Conservation (phyloP, 2,113 vertebrate species). For the Anolis carolinensis region DNA sequence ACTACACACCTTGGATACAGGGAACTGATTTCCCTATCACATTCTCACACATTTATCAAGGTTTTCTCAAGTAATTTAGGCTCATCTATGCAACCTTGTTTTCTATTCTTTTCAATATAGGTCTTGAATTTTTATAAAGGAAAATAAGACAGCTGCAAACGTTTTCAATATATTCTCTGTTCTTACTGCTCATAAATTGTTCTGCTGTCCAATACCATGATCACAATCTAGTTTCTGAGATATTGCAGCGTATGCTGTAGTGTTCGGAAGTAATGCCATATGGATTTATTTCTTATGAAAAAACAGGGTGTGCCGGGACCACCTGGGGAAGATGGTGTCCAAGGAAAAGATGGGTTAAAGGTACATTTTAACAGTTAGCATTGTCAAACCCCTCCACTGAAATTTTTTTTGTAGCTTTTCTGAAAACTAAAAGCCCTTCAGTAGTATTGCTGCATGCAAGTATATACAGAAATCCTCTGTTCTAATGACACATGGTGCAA, state of each 20-base stretch:
- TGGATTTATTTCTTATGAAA: constrained; percentile 48
- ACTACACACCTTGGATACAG: not conserved
- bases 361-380: constrained; percentile 67
- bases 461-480: not conserved
- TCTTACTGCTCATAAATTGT: not conserved
- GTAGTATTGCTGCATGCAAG: not conserved
- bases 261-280: constrained; percentile 8
- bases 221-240: no score
- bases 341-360: constrained; percentile 94
- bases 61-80: not conserved
- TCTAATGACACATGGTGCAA: no score
- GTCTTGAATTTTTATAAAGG: not conserved
- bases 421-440: not conserved
- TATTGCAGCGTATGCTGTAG: not conserved
- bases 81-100: not conserved
- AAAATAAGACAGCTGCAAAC: not conserved
- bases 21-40: not conserved
- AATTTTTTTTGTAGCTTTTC: not conserved
- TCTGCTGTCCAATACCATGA: not conserved
- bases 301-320: constrained; percentile 88
- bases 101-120: not conserved
- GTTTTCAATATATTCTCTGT: not conserved
- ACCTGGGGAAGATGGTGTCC: constrained; percentile 90
- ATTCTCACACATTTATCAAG: not conserved
- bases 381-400: not conserved